Base-by-base conservation (phyloP, 2,888 invertebrate genomes). In the Morpho deidamia region DNA sequence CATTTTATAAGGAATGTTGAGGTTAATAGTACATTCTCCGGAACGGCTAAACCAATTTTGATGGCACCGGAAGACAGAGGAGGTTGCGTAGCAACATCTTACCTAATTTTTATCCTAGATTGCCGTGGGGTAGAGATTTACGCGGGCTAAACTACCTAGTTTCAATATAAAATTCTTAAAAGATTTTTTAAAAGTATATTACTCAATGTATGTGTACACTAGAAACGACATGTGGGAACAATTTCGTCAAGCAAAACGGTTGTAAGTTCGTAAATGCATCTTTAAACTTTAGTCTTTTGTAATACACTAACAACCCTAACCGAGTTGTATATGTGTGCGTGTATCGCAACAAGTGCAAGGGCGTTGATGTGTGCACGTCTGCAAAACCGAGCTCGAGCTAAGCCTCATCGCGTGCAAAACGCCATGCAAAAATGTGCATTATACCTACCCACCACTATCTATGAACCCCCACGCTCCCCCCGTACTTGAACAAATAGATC, bases 351-450 rank as follows among this genome's bases (percentile, higher is more conserved):
- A 48, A 40, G 42, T 51, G 35, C 49, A 52, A 33, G 44, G 14
- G 47, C 53, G 51, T 51, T 48, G 49, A 60, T 59, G 70, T 71
- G 74, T 78, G 81, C 58, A 76, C 74, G 77, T 67, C 66, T 82
- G 86, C 85, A 86, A 77, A 74, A 70, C 66, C 66, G 76, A 82
- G 82, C 81, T 76, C 70, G 65, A 64, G 76, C 76, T 71, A 70
- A 74, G 76, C 73, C 67, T 70, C 77, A 74, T 82, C 80, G 82
- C 81, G 76, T 78, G 82, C 81, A 74, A 69, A 78, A 78, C 76
- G 76, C 81, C 81, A 76, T 87, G 87, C 87, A 87, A 84, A 86
- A 88, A 85, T 85, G 81, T 84, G 83, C 78, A 78, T 75, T 76
- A 74, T 71, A 73, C 69, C 70, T 71, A 76, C 72, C 75, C 67